These are phyloP conservation scores for Pyrgilauda ruficollis DNA, from an alignment of 2,113 vertebrate genomes.

Conservation along the genomic window DNA sequence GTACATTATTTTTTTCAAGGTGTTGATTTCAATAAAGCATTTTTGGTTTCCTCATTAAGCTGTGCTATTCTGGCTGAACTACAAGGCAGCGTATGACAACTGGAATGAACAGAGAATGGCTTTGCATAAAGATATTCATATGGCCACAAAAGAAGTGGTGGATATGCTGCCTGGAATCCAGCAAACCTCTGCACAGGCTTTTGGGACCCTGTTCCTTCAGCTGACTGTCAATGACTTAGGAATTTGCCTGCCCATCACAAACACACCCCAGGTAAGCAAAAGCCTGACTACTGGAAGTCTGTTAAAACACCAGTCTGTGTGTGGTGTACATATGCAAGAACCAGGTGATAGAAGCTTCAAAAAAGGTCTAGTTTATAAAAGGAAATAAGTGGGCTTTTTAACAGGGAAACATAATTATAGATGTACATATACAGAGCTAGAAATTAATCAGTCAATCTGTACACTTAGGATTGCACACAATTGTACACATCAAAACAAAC, in stretches of 20 bases:
- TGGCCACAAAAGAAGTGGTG: slow-evolving; percentile 98
- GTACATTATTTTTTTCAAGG: not conserved
- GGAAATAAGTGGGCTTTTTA: not conserved
- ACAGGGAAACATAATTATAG: not conserved
- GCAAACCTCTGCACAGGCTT: slow-evolving; percentile 94
- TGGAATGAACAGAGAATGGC: slow-evolving; percentile 98
- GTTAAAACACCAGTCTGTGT: not conserved
- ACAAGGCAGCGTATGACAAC: slow-evolving; percentile 97
- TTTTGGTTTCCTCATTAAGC: slow-evolving; percentile 73
- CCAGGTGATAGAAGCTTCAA: not conserved
- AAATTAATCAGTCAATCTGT: not conserved
- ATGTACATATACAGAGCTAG: not conserved
- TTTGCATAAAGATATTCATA: slow-evolving; percentile 94
- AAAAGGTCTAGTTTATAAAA: not conserved
- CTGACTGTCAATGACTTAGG: slow-evolving; percentile 96
- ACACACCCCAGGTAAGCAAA: slow-evolving; percentile 82
- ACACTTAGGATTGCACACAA: not conserved
- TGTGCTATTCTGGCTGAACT: slow-evolving; percentile 98
- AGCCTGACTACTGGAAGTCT: rapidly evolving
- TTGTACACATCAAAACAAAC: not conserved
- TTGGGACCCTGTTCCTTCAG: slow-evolving; percentile 96
- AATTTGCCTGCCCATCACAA: slow-evolving; percentile 96
- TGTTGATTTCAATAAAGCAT: not conserved
- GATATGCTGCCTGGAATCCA: slow-evolving; percentile 97
- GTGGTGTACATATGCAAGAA: not conserved